Percentiles rank a stretch among this genome's conserved stretches.
Evolutionary conservation across 1,140 invertebrate species (phyloP).

Genomic region (Bombus picipes): DNA sequence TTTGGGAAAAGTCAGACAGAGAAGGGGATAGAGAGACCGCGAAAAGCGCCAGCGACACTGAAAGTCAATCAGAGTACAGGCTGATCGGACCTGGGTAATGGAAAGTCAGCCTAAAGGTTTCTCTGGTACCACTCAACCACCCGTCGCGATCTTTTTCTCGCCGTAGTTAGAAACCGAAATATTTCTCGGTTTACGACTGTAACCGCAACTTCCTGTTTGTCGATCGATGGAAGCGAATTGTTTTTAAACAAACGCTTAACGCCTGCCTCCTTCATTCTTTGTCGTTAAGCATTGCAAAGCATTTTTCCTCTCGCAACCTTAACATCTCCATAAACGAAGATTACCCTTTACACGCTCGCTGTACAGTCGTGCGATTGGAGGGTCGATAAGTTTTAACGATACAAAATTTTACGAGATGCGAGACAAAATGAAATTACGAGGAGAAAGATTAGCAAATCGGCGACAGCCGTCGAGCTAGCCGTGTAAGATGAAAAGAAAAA

Average conservation of each 20-base stretch:
- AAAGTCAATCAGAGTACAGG: slow-evolving; percentile 70
- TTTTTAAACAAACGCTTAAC: background rate
- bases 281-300: no score
- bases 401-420: background rate
- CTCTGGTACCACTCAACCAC: slow-evolving; percentile 76
- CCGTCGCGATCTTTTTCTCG: slow-evolving; percentile 58
- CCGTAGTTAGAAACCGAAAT: background rate
- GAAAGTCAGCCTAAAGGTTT: slow-evolving; percentile 69
- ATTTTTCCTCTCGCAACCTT: background rate
- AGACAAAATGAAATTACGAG: background rate
- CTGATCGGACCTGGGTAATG: slow-evolving; percentile 51
- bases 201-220: background rate
- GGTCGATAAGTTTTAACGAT: background rate
- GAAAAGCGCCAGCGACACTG: slow-evolving; percentile 53
- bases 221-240: background rate
- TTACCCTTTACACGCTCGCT: no score
- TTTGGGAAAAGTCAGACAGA: background rate
- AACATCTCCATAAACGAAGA: background rate
- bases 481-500: no score
- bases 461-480: background rate
- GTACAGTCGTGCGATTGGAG: background rate
- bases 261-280: background rate
- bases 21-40: background rate
- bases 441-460: background rate
- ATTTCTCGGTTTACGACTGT: background rate